Conservation (phyloP, 2,888 invertebrate species). For the Calephelis perditalis region DNA sequence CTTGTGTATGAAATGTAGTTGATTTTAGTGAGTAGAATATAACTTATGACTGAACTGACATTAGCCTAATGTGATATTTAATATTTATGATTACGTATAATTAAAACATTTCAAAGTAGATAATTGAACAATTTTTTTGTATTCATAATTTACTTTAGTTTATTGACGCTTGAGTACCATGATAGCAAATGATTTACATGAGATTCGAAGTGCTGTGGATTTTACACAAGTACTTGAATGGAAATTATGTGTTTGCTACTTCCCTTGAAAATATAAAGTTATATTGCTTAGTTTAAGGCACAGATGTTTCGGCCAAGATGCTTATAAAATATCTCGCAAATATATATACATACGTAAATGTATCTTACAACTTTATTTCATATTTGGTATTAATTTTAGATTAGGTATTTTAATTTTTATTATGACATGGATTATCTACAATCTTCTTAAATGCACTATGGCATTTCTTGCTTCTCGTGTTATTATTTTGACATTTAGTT, state of each 20-base stretch:
- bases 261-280: too few relatives aligned
- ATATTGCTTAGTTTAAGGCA: too few relatives aligned
- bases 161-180: slow-evolving; percentile 24
- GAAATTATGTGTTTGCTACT: background rate
- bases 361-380: background rate
- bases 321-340: too few relatives aligned
- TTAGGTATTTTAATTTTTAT: slow-evolving; percentile 6
- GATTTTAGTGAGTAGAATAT: slow-evolving; percentile 48
- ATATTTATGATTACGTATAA: slow-evolving; percentile 60
- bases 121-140: background rate
- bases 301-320: too few relatives aligned
- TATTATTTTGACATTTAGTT: too few relatives aligned
- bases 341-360: too few relatives aligned
- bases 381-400: slow-evolving; percentile 9
- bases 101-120: slow-evolving; percentile 1
- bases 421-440: background rate
- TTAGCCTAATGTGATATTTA: slow-evolving; percentile 77
- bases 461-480: too few relatives aligned
- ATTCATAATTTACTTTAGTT: background rate
- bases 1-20: slow-evolving; percentile 15
- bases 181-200: slow-evolving; percentile 22
- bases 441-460: too few relatives aligned
- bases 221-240: background rate
- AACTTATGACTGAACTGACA: slow-evolving; percentile 69
- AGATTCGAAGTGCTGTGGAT: too few relatives aligned